Evolutionary conservation across 2,113 vertebrate genomes (phyloP).

Genomic region (Festucalex cinctus): DNA sequence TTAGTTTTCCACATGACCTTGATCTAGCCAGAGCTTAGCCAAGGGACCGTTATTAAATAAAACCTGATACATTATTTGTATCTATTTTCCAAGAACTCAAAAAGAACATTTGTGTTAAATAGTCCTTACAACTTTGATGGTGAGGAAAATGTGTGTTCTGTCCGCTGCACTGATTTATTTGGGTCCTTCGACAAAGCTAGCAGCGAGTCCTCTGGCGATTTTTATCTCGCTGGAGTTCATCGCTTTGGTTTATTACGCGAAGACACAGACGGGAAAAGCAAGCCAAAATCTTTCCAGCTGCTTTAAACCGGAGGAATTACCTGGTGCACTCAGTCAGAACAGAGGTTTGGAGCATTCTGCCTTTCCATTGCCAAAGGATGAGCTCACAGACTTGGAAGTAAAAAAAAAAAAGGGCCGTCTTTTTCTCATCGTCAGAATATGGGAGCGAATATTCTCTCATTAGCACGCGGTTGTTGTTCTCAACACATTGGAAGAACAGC

Average conservation of each 20-base stretch:
- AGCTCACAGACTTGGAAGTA: slow-evolving; percentile 48
- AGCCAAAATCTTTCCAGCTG: slow-evolving; percentile 43
- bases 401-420: slow-evolving; percentile 19
- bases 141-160: slow-evolving; percentile 10
- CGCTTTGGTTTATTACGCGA: slow-evolving; percentile 49
- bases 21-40: slow-evolving; percentile 23
- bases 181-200: slow-evolving; percentile 13
- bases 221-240: slow-evolving; percentile 28
- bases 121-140: slow-evolving; percentile 10
- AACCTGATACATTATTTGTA: slow-evolving; percentile 8
- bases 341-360: slow-evolving; percentile 50
- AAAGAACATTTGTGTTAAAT: slow-evolving; percentile 15
- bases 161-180: slow-evolving; percentile 26
- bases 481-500: slow-evolving; percentile 40
- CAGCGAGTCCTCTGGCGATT: slow-evolving; percentile 7
- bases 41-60: slow-evolving; percentile 7
- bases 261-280: slow-evolving; percentile 38
- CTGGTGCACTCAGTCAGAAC: slow-evolving; percentile 61
- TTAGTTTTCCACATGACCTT: slow-evolving; percentile 27
- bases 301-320: slow-evolving; percentile 53
- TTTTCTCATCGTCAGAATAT: slow-evolving; percentile 47
- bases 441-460: slow-evolving; percentile 48
- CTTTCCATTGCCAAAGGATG: slow-evolving; percentile 45
- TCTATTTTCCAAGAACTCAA: slow-evolving; percentile 10
- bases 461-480: slow-evolving; percentile 37